These are phyloP conservation scores for Myotis findleyi DNA, from an alignment of 2,797 vertebrate genomes.

Conservation along the genomic window DNA sequence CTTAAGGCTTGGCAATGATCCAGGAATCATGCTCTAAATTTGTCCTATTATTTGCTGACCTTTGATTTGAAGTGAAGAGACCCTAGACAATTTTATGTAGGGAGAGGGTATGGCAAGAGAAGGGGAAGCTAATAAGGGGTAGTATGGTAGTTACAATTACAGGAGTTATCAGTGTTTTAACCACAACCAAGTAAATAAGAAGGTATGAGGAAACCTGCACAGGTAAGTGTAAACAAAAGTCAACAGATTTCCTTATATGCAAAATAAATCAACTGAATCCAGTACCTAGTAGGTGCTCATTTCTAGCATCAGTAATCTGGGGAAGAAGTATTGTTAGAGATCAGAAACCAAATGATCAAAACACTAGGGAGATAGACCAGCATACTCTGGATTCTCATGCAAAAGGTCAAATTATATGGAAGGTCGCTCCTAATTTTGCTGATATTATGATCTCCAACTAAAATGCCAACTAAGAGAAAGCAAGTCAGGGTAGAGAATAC, in stretches of 20 bases:
- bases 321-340: background rate
- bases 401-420: background rate
- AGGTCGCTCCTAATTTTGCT: background rate
- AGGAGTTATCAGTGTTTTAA: background rate
- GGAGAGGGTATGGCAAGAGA: background rate
- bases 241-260: background rate
- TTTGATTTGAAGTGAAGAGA: background rate
- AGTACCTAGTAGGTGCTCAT: background rate
- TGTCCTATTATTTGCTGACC: background rate
- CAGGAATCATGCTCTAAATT: background rate
- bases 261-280: background rate
- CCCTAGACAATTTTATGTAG: background rate
- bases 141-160: background rate
- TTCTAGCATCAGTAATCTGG: background rate
- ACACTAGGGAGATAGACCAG: background rate
- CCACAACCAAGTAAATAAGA: background rate
- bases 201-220: background rate
- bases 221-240: background rate
- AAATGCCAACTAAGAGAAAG: background rate
- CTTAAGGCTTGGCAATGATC: background rate
- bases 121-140: background rate
- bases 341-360: background rate
- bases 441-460: background rate
- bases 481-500: background rate
- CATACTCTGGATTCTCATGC: background rate